Conservation (phyloP, 2,797 vertebrate genomes). For the Pteropus rufus region DNA sequence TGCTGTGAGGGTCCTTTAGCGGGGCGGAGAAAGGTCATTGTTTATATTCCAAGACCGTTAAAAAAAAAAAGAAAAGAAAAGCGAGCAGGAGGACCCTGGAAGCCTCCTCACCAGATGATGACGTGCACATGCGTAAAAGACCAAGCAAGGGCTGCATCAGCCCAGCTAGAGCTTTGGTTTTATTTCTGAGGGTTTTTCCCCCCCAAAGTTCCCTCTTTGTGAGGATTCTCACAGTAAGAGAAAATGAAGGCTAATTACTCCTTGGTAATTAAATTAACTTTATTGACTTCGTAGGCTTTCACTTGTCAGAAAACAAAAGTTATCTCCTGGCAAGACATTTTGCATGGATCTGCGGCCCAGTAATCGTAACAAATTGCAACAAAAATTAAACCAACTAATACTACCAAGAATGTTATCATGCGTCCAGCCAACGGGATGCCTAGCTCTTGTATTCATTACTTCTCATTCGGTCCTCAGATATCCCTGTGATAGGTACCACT, state of each 20-base stretch:
- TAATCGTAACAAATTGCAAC: too few species aligned
- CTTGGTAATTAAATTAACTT: conserved; percentile 29
- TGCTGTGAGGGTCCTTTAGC: neutral
- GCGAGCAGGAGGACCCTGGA: neutral
- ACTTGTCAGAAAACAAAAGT: conserved; percentile 10
- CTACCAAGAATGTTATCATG: neutral
- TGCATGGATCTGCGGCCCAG: fast-evolving
- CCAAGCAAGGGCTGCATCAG: neutral
- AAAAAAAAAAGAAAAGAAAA: neutral
- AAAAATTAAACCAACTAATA: fast-evolving
- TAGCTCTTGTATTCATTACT: neutral
- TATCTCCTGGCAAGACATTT: neutral
- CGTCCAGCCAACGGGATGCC: too few species aligned
- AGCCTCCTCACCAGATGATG: neutral
- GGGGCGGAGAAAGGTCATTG: neutral
- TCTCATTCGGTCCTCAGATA: neutral
- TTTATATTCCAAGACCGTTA: neutral
- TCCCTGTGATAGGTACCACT: fast-evolving
- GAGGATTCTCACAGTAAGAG: neutral
- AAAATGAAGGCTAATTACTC: neutral
- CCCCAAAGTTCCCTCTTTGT: neutral
- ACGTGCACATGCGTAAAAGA: neutral
- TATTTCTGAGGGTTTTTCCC: neutral
- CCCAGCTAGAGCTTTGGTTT: neutral
- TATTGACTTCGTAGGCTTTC: neutral